Conservation (phyloP, 2,113 vertebrate species). For the Recurvirostra avosetta region DNA sequence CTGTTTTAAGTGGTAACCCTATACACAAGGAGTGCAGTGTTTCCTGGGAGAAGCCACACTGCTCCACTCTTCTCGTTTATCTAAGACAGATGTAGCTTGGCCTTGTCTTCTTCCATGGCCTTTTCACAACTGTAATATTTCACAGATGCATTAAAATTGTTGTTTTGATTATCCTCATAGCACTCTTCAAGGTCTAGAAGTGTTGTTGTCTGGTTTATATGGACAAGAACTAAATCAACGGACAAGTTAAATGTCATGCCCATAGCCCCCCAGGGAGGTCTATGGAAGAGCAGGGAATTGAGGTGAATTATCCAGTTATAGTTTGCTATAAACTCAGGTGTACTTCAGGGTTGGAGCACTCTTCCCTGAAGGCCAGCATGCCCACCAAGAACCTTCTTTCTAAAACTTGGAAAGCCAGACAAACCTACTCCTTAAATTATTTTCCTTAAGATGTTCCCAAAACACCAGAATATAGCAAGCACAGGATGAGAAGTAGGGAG, state of each 20-base stretch:
- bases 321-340: not conserved
- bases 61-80: not conserved
- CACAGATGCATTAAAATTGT: not conserved
- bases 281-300: not conserved
- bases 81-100: not conserved
- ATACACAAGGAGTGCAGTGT: not conserved
- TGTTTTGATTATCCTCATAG: not conserved
- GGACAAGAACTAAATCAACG: not conserved
- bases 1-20: not conserved
- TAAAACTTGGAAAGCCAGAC: not conserved
- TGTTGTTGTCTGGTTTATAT: not conserved
- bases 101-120: not conserved
- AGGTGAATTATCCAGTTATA: not conserved
- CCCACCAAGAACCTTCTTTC: not conserved
- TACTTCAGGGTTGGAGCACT: not conserved
- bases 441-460: not conserved
- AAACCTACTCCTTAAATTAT: not conserved
- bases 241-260: not conserved
- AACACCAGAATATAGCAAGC: not conserved
- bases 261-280: not conserved
- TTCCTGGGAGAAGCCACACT: not conserved
- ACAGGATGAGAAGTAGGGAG: not conserved
- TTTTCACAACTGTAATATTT: not conserved
- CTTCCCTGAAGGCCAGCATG: not conserved
- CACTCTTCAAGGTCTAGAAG: not conserved